Conservation (phyloP, 2,888 invertebrate genomes). For the Phytoseiulus persimilis region DNA sequence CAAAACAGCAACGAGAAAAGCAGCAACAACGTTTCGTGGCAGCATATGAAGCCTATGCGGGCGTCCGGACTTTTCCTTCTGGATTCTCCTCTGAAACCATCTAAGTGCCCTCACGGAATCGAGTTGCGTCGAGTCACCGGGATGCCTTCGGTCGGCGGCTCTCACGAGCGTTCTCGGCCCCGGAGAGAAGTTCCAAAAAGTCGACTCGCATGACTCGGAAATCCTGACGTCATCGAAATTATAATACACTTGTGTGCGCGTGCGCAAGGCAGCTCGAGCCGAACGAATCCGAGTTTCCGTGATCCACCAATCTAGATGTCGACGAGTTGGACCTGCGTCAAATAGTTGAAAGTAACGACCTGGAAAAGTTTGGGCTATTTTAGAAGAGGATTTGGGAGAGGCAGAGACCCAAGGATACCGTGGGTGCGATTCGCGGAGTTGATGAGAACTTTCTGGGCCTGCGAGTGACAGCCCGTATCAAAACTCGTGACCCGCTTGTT, state of each 20-base stretch:
- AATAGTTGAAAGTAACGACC: slow-evolving; percentile 32
- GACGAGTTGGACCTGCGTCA: slow-evolving; percentile 32
- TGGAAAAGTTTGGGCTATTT: not conserved
- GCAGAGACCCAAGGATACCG: too few relatives aligned
- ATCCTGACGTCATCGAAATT: not conserved
- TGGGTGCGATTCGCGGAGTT: too few relatives aligned
- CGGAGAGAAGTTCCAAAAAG: not conserved
- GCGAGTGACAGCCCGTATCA: too few relatives aligned
- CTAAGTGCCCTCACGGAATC: too few relatives aligned
- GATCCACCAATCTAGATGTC: not conserved
- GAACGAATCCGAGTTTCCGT: not conserved
- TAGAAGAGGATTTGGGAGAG: slow-evolving; percentile 18
- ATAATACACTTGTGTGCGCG: not conserved
- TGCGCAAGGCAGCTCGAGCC: not conserved
- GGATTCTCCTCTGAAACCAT: too few relatives aligned
- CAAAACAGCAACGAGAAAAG: not conserved
- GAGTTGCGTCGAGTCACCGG: too few relatives aligned
- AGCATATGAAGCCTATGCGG: too few relatives aligned
- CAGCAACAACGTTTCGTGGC: not conserved
- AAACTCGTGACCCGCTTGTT: too few relatives aligned
- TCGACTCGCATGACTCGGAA: not conserved
- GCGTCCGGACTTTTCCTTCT: too few relatives aligned
- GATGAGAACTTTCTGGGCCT: too few relatives aligned
- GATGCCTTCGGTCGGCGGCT: too few relatives aligned
- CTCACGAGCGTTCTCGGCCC: not conserved